These are phyloP conservation scores for Phoxinus phoxinus DNA, from an alignment of 2,113 vertebrate genomes.

Conservation along the genomic window DNA sequence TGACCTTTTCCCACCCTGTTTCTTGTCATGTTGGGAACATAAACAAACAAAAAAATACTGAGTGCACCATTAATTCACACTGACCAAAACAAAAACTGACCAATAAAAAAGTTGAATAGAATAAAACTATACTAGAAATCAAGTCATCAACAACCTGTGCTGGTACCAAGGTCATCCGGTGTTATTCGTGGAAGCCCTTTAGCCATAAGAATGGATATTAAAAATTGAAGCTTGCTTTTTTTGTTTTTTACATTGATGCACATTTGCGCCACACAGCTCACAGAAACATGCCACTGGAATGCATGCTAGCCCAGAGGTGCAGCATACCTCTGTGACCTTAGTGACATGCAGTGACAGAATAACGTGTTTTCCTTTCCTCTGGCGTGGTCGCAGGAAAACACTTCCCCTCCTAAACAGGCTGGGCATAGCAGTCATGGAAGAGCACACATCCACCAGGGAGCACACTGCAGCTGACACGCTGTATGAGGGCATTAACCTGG, in stretches of 20 bases:
- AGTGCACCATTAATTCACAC: no score
- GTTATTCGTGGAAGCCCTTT: neutral
- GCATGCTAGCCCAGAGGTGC: slow-evolving; percentile 39
- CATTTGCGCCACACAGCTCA: neutral
- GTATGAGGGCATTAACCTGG: slow-evolving; percentile 77
- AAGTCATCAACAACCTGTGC: neutral
- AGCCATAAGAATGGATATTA: slow-evolving; percentile 5
- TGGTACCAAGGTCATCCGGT: slow-evolving; percentile 6
- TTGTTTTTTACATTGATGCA: neutral
- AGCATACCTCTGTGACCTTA: slow-evolving; percentile 43
- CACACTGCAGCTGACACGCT: slow-evolving; percentile 71
- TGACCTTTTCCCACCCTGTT: no score
- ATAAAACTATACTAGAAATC: neutral
- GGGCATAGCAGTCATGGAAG: slow-evolving; percentile 60
- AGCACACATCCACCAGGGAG: slow-evolving; percentile 63
- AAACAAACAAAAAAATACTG: no score
- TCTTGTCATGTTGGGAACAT: no score
- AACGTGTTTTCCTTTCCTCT: slow-evolving; percentile 46
- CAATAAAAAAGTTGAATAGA: neutral
- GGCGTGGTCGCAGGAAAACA: slow-evolving; percentile 14
- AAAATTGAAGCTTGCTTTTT: neutral
- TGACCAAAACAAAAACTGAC: no score
- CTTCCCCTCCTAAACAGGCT: slow-evolving; percentile 33
- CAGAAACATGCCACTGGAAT: slow-evolving; percentile 28
- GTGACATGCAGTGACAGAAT: slow-evolving; percentile 39